These are phyloP conservation scores for Phanerotoma sp. DNA, from an alignment of 2,888 invertebrate species.

Conservation along the genomic window DNA sequence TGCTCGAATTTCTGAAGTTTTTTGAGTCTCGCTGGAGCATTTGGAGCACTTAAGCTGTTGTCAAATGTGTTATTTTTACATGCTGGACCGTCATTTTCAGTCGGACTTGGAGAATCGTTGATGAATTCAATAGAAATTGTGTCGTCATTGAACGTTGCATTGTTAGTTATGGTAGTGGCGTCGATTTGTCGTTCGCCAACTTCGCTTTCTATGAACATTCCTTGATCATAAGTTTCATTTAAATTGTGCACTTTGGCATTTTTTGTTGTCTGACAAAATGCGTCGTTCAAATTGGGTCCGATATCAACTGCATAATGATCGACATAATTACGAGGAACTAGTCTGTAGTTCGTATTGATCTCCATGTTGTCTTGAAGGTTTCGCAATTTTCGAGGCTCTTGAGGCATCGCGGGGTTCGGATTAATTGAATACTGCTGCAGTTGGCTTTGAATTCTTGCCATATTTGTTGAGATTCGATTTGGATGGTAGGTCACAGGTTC, in stretches of 20 bases:
- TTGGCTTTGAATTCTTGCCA: slow-evolving; percentile 44
- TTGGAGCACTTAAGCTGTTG: slow-evolving; percentile 46
- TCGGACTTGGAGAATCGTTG: slow-evolving; percentile 47
- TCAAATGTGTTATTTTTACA: slow-evolving; percentile 45
- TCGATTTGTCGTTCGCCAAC: slow-evolving; percentile 41
- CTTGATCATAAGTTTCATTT: slow-evolving; percentile 46
- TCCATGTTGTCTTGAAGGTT: slow-evolving; percentile 39
- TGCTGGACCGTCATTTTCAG: slow-evolving; percentile 40
- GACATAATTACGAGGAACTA: background rate
- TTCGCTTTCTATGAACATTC: slow-evolving; percentile 30
- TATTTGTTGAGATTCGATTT: slow-evolving; percentile 39
- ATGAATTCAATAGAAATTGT: slow-evolving; percentile 51
- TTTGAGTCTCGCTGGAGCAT: slow-evolving; percentile 51
- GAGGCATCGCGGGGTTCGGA: slow-evolving; percentile 47
- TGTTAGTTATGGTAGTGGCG: slow-evolving; percentile 49
- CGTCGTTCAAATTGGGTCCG: slow-evolving; percentile 51
- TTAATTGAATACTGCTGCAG: slow-evolving; percentile 38
- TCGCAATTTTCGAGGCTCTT: slow-evolving; percentile 45
- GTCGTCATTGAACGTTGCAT: slow-evolving; percentile 55
- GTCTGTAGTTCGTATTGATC: slow-evolving; percentile 14
- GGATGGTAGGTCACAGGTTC: slow-evolving; percentile 30
- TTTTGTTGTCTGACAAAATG: slow-evolving; percentile 43
- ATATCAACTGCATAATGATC: slow-evolving; percentile 43
- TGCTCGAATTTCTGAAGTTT: slow-evolving; percentile 54
- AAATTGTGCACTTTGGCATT: slow-evolving; percentile 42